Conservation (phyloP, 1,140 invertebrate species). For the Euglossa dilemma region DNA sequence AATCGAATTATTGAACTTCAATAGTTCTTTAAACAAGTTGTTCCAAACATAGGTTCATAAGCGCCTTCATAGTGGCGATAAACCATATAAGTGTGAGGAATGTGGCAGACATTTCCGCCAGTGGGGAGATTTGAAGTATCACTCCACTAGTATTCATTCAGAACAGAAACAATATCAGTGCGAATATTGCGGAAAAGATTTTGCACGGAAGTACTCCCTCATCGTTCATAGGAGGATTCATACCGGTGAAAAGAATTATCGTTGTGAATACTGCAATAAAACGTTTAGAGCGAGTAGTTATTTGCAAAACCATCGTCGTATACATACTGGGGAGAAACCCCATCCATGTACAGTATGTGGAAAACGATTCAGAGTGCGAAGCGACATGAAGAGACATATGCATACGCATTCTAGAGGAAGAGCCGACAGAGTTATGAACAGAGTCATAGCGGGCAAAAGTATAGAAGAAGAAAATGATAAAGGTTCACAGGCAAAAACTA, state of each 20-base stretch:
- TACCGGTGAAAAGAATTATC: constrained; percentile 94
- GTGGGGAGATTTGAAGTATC: constrained; percentile 95
- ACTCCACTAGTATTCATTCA: constrained; percentile 93
- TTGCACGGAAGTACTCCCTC: constrained; percentile 96
- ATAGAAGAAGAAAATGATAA: constrained; percentile 60
- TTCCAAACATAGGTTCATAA: constrained; percentile 84
- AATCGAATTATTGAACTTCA: neutral
- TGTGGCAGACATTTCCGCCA: constrained; percentile 91
- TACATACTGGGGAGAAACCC: constrained; percentile 95
- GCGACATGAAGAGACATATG: constrained; percentile 94
- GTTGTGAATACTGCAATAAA: constrained; percentile 92
- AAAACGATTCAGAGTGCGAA: constrained; percentile 92
- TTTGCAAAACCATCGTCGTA: constrained; percentile 92
- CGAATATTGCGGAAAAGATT: constrained; percentile 95
- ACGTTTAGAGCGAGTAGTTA: constrained; percentile 93
- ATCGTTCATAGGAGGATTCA: constrained; percentile 95
- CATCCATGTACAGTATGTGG: constrained; percentile 90
- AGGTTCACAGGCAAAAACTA: constrained; percentile 65
- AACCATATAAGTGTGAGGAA: constrained; percentile 90
- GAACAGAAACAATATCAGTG: constrained; percentile 92
- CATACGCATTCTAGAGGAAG: constrained; percentile 87
- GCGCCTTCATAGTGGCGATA: constrained; percentile 89
- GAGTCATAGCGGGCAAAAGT: constrained; percentile 53
- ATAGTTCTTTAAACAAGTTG: neutral
- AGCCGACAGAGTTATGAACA: constrained; percentile 65